Conservation (phyloP, 2,113 vertebrate species). For the Plestiodon gilberti region DNA sequence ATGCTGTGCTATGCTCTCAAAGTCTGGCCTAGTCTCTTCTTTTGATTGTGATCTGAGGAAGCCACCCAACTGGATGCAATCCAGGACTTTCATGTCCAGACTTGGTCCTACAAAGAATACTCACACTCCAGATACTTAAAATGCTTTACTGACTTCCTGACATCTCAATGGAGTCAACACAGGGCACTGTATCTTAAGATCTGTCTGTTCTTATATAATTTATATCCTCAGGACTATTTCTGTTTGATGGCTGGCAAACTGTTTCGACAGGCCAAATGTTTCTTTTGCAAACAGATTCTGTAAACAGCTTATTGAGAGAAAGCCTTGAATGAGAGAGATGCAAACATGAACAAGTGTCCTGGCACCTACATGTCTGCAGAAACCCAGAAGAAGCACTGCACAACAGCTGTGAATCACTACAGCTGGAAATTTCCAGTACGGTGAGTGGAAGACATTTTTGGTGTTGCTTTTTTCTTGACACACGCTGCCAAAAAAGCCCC, state of each 20-base stretch:
- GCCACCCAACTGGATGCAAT: background rate
- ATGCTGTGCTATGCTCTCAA: background rate
- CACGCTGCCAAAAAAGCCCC: constrained; percentile 26
- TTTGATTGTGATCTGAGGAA: background rate
- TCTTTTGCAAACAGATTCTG: background rate
- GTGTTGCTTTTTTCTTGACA: background rate
- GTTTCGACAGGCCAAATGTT: background rate
- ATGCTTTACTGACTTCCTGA: background rate
- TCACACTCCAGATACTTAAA: background rate
- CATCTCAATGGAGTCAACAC: background rate
- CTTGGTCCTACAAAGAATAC: background rate
- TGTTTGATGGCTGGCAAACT: constrained; percentile 11
- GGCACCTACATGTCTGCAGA: constrained; percentile 13
- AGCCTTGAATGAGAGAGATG: constrained; percentile 31
- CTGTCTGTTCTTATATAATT: background rate
- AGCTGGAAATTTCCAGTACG: background rate
- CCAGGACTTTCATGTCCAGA: background rate
- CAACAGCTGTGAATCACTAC: constrained; percentile 7
- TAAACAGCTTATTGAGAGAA: constrained; percentile 9
- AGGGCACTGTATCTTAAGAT: background rate
- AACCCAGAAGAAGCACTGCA: constrained; percentile 2
- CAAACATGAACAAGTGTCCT: background rate
- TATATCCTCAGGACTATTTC: background rate
- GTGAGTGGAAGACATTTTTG: background rate
- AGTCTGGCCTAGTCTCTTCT: background rate